phyloP scores from a whole-genome alignment of 1,140 invertebrate genomes.

The Babylonia areolata region DNA sequence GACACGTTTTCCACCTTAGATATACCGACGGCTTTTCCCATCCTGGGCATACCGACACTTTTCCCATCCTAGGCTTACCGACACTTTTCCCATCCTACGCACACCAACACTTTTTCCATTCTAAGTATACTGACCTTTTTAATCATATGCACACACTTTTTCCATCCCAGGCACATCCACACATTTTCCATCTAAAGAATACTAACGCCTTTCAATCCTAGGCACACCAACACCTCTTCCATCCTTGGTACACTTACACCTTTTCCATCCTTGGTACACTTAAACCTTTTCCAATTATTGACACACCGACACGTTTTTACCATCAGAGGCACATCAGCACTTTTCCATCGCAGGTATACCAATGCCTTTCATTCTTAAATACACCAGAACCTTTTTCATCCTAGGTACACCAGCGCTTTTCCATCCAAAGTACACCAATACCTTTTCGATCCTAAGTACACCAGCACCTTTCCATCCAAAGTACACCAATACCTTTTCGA shows the following conservation, averaged over 20 bases:
- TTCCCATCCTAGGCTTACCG: no score
- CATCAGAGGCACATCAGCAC: neutral
- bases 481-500: neutral
- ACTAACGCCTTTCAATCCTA: neutral
- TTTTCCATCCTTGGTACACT: neutral
- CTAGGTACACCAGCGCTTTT: neutral
- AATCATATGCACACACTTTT: no score
- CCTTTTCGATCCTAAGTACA: neutral
- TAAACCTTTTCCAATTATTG: no score
- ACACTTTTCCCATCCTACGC: neutral
- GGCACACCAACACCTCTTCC: neutral
- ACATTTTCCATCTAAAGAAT: no score
- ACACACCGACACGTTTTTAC: no score
- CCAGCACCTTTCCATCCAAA: neutral
- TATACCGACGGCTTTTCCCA: neutral
- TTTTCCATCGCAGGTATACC: neutral
- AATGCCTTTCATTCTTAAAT: no score
- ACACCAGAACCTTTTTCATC: no score
- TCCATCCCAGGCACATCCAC: neutral
- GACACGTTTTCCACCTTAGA: neutral
- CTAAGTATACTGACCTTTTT: neutral
- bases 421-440: neutral
- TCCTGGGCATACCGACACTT: neutral
- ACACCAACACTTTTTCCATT: neutral
- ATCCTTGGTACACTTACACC: neutral